These are phyloP conservation scores for Rhabdomys dilectus DNA, from an alignment of 2,113 vertebrate genomes.

Conservation along the genomic window DNA sequence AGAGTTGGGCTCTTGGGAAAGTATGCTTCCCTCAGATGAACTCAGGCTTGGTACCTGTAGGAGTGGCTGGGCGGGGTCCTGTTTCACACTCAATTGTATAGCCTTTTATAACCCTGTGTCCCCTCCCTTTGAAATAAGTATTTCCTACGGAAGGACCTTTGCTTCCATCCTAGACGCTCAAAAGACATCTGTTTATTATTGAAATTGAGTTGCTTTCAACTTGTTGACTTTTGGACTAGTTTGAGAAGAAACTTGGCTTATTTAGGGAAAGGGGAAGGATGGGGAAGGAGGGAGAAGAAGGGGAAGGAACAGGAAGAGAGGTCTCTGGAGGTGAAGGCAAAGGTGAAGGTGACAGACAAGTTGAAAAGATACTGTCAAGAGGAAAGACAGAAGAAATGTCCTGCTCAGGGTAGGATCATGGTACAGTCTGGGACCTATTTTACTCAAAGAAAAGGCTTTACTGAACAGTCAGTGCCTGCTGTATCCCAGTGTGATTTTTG, in stretches of 20 bases:
- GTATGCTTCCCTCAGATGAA: constrained; percentile 59
- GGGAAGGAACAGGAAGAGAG: too few relatives aligned
- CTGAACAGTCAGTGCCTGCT: neutral
- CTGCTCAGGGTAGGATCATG: accelerated
- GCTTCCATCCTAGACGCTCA: constrained; percentile 66
- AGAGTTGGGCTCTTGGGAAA: constrained; percentile 68
- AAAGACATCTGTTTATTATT: constrained; percentile 79
- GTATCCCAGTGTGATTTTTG: neutral
- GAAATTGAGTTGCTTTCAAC: constrained; percentile 69
- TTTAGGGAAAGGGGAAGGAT: neutral
- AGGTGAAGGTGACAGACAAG: neutral
- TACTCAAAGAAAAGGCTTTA: neutral
- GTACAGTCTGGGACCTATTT: neutral
- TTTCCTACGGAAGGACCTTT: constrained; percentile 69
- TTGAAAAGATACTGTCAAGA: neutral
- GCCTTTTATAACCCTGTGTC: constrained; percentile 51
- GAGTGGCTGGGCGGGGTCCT: constrained; percentile 1
- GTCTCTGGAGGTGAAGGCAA: neutral
- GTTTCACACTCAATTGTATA: constrained; percentile 3
- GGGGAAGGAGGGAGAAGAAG: neutral
- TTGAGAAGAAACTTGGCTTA: constrained; percentile 77
- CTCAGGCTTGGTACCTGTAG: neutral
- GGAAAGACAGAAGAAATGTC: too few relatives aligned
- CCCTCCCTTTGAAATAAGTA: constrained; percentile 69
- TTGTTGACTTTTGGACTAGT: constrained; percentile 63